Percentiles rank a stretch among this genome's conserved stretches.
Evolutionary conservation across 2,888 invertebrate species (phyloP).

Genomic region (Andrena dorsata): DNA sequence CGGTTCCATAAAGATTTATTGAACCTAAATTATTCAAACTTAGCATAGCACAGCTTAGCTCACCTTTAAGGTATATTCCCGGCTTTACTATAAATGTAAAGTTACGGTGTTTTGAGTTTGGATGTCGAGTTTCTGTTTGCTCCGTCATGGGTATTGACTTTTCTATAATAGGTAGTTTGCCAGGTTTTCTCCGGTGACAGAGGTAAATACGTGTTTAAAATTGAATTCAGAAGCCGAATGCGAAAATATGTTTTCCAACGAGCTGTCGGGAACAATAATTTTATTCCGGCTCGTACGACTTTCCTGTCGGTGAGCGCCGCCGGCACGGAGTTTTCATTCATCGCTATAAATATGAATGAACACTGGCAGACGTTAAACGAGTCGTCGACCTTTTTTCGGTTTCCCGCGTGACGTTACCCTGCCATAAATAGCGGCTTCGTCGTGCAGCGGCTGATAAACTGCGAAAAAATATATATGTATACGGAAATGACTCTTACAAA

Average conservation of each 20-base stretch:
- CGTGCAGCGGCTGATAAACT: slow-evolving; percentile 26
- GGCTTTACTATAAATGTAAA: no score
- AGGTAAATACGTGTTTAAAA: neutral
- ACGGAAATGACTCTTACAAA: neutral
- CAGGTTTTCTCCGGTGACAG: neutral
- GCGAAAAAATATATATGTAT: neutral
- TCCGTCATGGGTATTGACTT: no score
- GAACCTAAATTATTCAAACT: no score
- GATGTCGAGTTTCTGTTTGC: no score
- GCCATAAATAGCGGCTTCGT: slow-evolving; percentile 21
- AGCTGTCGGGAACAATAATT: slow-evolving; percentile 4
- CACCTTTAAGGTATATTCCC: no score
- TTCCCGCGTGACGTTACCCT: slow-evolving; percentile 28
- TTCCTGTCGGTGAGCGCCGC: slow-evolving; percentile 27
- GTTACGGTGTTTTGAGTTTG: no score
- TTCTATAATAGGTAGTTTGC: no score
- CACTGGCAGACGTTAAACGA: slow-evolving; percentile 50
- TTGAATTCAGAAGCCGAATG: neutral
- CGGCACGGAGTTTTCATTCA: slow-evolving; percentile 65
- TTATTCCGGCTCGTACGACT: slow-evolving; percentile 16
- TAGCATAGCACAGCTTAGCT: no score
- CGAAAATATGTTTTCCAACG: slow-evolving; percentile 9
- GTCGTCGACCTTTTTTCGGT: slow-evolving; percentile 59
- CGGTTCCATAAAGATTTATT: no score
- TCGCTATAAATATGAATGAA: slow-evolving; percentile 70